Percentiles rank a stretch among this genome's conserved stretches.
Conservation (phyloP, 2,797 vertebrate genomes). For the Glyptemys insculpta region DNA sequence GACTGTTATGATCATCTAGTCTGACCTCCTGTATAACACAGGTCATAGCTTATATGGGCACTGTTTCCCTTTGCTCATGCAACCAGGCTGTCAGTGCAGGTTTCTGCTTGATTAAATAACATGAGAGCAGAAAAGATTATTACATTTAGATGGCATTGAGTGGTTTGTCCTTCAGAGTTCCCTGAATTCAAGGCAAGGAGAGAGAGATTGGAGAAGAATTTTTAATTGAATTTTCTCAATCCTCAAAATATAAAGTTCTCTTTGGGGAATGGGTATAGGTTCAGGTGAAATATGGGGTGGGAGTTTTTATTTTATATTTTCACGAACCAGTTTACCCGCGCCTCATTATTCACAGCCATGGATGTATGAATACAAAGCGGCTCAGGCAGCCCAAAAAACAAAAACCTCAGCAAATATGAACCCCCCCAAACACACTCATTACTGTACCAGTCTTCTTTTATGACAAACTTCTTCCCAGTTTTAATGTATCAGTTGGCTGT, state of each 20-base stretch:
- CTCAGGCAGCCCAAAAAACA: not conserved
- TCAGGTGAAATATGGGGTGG: not conserved
- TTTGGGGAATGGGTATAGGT: not conserved
- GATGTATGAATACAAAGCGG: not conserved
- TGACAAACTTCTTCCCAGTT: not conserved
- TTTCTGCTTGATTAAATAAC: not conserved
- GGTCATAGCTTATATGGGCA: not conserved
- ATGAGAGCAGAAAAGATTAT: not conserved
- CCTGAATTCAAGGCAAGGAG: not conserved
- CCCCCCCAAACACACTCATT: not conserved
- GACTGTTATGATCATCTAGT: not conserved
- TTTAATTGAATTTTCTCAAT: not conserved
- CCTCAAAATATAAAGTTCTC: not conserved
- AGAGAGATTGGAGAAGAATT: not conserved
- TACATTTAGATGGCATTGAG: not conserved
- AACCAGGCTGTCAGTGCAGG: rapidly evolving
- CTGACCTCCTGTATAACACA: not conserved
- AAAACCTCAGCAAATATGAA: not conserved
- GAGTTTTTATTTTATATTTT: not conserved
- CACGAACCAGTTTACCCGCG: not conserved
- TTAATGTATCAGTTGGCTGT: not conserved
- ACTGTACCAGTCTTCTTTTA: not conserved
- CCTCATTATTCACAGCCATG: not conserved
- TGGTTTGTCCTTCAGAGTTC: not conserved
- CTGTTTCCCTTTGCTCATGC: not conserved